These are phyloP conservation scores for Lobophora halterata DNA, from an alignment of 2,888 invertebrate species.

Conservation along the genomic window DNA sequence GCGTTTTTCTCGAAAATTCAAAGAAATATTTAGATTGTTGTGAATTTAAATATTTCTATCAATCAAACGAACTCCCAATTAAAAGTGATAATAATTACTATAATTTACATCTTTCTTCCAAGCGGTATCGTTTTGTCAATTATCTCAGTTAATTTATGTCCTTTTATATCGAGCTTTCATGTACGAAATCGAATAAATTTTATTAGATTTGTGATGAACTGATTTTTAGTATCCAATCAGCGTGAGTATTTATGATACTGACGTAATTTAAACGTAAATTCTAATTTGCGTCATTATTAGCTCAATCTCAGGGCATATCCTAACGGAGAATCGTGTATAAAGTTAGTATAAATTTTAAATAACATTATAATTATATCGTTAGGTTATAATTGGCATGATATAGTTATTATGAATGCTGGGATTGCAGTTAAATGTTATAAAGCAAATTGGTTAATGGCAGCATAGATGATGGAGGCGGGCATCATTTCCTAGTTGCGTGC, in stretches of 20 bases:
- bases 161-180: constrained; percentile 29
- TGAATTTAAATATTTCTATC: constrained; percentile 32
- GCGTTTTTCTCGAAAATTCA: no score
- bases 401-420: constrained; percentile 34
- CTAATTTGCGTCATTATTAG: background rate
- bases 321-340: background rate
- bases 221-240: constrained; percentile 30
- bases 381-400: constrained; percentile 32
- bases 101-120: constrained; percentile 35
- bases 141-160: constrained; percentile 33
- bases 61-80: constrained; percentile 32
- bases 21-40: no score
- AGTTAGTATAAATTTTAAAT: constrained; percentile 1
- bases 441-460: constrained; percentile 41
- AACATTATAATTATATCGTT: constrained; percentile 4
- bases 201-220: constrained; percentile 26
- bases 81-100: constrained; percentile 29
- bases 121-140: constrained; percentile 29
- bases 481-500: constrained; percentile 7
- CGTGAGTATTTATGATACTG: constrained; percentile 29
- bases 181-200: constrained; percentile 32
- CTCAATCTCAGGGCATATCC: background rate
- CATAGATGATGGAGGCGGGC: constrained; percentile 13
- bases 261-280: constrained; percentile 15
- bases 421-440: constrained; percentile 38